Conservation (phyloP, 2,113 vertebrate genomes). For the Erythrocercus mccallii region DNA sequence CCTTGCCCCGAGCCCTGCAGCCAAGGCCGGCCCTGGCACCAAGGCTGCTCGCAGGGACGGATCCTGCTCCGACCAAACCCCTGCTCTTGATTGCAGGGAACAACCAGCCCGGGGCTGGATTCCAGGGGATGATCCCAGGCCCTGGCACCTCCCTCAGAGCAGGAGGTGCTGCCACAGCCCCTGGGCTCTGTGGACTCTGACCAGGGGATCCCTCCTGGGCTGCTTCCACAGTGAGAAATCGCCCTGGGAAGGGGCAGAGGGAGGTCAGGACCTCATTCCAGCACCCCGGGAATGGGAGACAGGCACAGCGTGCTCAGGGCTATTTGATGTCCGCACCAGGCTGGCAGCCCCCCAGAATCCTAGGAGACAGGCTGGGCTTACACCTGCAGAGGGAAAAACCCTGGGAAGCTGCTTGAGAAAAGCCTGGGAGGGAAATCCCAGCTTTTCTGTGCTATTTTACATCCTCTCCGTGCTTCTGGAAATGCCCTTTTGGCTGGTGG, state of each 20-base stretch:
- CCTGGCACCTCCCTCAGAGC: rapidly evolving
- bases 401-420: neutral
- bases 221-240: neutral
- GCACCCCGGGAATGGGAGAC: rapidly evolving
- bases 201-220: rapidly evolving
- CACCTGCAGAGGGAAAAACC: neutral
- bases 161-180: rapidly evolving
- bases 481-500: rapidly evolving
- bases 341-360: neutral
- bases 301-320: neutral
- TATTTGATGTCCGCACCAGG: rapidly evolving
- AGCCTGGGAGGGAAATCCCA: neutral
- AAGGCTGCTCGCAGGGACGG: neutral
- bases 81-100: rapidly evolving
- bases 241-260: rapidly evolving
- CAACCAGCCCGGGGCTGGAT: rapidly evolving
- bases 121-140: neutral
- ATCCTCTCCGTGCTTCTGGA: neutral
- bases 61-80: neutral
- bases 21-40: conserved; percentile 1
- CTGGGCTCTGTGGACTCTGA: rapidly evolving
- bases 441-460: rapidly evolving
- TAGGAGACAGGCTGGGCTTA: rapidly evolving
- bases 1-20: neutral
- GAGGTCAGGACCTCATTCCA: rapidly evolving